Base-by-base conservation (phyloP, 1,140 invertebrate genomes). In the Bombus vancouverensis region DNA sequence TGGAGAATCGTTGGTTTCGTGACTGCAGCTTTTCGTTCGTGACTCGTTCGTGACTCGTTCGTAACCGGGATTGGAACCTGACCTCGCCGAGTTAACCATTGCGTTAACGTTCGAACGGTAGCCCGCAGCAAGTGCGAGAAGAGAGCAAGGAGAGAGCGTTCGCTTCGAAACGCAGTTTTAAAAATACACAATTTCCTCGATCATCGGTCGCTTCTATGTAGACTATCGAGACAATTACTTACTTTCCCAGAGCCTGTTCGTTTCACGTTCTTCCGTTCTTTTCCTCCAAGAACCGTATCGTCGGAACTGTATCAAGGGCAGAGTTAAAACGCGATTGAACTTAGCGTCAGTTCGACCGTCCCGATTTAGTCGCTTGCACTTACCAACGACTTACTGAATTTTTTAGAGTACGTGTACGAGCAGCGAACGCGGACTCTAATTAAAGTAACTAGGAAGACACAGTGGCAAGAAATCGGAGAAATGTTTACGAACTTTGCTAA, bases 51-150 rank as follows among this genome's bases (percentile, higher is more conserved):
- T 32, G 32, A 34, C 34, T 34, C 34, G 34, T 34, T 34, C 34
- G 34, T 89, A 85, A 87, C 88, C 80, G 80, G 88, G 88, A 89
- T 89, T 90, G 85, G 77, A 85, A 89, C 84, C 88, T 90, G 88
- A 90, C 88, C 88, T 90, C 88, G 88, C 87, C 87, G 88, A 83
- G 85, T 83, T 87, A 89, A 90, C 88, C 85, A 87, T 89, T 87
- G 83, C 87, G 78, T 87, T 89, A 89, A 89, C 86, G 80, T 86
- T 81, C 47, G 76, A 81, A 89, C 80, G 73, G 80, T 83, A 89
- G 88, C 87, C 77, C 4, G 76, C 76, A 86, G 89, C 89, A 62
- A 75, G 76, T 47, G 70, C 53, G 37, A 53, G 75, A 77, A 76
- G 85, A 87, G 59, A 66, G 72, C 28, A 66, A 73, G 47, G 44